Evolutionary conservation across 64 coral and sea anemone species (phyloP).

Genomic region (Montipora foliosa): DNA sequence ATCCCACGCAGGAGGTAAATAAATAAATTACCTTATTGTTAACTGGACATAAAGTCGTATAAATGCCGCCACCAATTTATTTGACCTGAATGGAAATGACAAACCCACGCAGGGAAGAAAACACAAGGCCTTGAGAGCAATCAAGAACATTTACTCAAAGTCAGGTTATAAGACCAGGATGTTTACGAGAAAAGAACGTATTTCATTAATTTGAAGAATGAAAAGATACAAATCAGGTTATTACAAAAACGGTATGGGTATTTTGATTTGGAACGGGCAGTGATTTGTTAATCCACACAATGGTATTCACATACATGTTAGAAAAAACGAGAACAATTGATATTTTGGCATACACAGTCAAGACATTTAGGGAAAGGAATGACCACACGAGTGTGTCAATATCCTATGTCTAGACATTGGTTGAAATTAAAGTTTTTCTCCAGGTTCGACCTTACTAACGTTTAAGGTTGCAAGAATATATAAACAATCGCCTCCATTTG

Average conservation of each 20-base stretch:
- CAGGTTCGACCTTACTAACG: no score
- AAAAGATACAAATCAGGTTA: not conserved
- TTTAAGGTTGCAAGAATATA: not conserved
- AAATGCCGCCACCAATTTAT: not conserved
- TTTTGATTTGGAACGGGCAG: not conserved
- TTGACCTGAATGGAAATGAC: not conserved
- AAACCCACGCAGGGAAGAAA: not conserved
- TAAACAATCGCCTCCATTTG: no score
- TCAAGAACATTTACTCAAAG: not conserved
- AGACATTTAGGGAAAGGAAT: not conserved
- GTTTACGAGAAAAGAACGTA: not conserved
- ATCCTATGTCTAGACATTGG: not conserved
- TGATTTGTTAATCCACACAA: not conserved
- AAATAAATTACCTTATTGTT: conserved; percentile 36
- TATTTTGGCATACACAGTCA: no score
- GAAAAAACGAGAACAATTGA: not conserved
- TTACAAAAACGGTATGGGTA: not conserved
- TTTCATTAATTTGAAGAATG: not conserved
- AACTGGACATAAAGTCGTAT: not conserved
- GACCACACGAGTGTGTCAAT: not conserved
- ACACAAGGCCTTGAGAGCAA: not conserved
- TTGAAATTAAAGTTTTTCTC: no score
- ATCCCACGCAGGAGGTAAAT: conserved; percentile 77
- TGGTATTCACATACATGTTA: not conserved
- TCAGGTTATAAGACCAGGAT: not conserved